Evolutionary conservation across 2,888 invertebrate species (phyloP), one percentile per base, ranked within the genome.

Genomic region (Metacarcinus magister): DNA sequence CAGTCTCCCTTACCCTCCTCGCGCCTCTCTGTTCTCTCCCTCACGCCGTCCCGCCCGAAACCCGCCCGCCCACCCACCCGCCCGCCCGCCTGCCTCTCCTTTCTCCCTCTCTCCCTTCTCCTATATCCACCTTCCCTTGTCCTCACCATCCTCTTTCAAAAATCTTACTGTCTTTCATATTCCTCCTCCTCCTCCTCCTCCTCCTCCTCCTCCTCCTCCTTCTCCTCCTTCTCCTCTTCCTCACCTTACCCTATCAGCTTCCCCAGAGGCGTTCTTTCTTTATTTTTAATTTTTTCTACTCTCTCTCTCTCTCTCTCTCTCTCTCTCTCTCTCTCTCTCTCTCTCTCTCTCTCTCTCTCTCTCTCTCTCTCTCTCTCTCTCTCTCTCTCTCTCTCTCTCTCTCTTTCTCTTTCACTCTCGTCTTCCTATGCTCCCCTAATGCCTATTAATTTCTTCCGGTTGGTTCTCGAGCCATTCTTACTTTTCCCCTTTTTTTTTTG

Each of bases 311-410:
- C 90, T 90, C 90, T 39, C 90, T 39, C 43, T 90, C 90, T 90
- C 90, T 39, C 90, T 90, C 90, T 90, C 90, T 90, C 90, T 39
- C 90, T 90, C 90, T 90, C 43, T 90, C 90, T 39, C 39, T 39
- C 39, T 39, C 90, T 39, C 43, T 90, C 43, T 39, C 43, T 90
- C 90, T 39, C 43, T 90, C 90, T 90, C 43, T 89, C 89, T 89
- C 89, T 89, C 89, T 89, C 89, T 91, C 91, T 43, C 91, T 91
- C 91, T 91, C 91, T 91, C 91, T 91, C 91, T 91, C 91, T 5
- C 43, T 91, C 91, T 39, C 44, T 43, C 91, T 44, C 44, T 10
- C 91, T 91, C 44, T 10, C 8, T 91, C 91, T 91, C 91, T 44
- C 44, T 43, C 19, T 43, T 32, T 82, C 32, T 82, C 82, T 28